Evolutionary conservation across 2,113 vertebrate species (phyloP), one percentile per base, ranked within the genome.

Genomic region (Cricetomys ansorgei): DNA sequence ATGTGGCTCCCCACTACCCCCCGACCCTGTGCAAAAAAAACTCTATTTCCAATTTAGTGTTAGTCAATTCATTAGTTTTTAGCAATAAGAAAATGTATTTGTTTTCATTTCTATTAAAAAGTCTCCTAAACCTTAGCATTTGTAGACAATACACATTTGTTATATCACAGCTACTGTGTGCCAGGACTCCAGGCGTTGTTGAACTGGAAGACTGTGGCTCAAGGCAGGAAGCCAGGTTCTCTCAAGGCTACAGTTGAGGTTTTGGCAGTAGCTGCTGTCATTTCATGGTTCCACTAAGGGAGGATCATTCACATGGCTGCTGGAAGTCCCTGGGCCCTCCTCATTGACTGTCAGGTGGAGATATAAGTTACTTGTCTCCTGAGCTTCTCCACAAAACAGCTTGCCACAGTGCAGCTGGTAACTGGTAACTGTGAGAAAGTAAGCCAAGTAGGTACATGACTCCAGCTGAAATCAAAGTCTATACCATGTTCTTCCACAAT

Each of bases 71-170:
- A 69, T 45, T 13, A 87, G 29, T 53, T 43, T 90, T 79, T 89
- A 65, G 34, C 11, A 88, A 43, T 45, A 67, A 92, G 12, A 92
- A 92, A 92, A 88, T 84, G 1, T n/a, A 65, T 83, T 80, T 9
- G 16, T 27, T 96, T 94, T 72, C 95, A 94, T 79, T 95, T 92
- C 45, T 88, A 27, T 48, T 85, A 84, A 85, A 95, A 69, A 65
- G 40, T 92, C n/a, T 48, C 43, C 43, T 45, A 27, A 88, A 88
- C 55, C 4, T 34, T 43, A 88, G 48, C 70, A 13, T 29, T 88
- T 90, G 83, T 84, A 92, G 48, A 90, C 40, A 93, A 81, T n/a
- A 70, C 12, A 92, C 3, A 89, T 76, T 92, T 91, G 9, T 76
- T 40, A 5, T n/a, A 80, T 19, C 16, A 59, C 2, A 62, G 15